Base-by-base conservation (phyloP, 2,888 invertebrate species). In the Hirtodrosophila duncani region DNA sequence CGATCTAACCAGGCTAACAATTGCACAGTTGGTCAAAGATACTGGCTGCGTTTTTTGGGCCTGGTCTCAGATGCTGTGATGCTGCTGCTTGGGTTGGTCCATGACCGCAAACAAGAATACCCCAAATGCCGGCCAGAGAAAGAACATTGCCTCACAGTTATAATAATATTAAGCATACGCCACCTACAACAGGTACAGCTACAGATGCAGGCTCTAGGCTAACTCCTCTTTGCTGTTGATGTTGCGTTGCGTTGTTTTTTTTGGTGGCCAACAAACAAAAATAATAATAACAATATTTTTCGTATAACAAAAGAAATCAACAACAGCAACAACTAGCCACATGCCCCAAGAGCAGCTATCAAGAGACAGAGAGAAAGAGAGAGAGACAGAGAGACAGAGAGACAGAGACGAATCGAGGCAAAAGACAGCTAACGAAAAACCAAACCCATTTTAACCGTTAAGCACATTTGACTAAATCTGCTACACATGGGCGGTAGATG, bases 371-470 rank as follows among this genome's bases (percentile, higher is more conserved):
- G 4, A 20, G 20, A 20, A 7, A 20, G 20, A 29, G 11, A n/a
- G 33, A 42, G n/a, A 31, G 60, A 20, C 50, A 33, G 39, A 23
- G 36, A 81, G 70, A 81, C 81, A 79, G 51, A 39, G 37, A 81
- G 71, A 69, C 34, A 46, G 33, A 31, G 16, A 45, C 20, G 33
- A 42, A 24, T 18, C 13, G 23, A 38, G 38, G 21, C 26, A 13
- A 18, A 41, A 13, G 21, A 27, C 3, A 30, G 33, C 49, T 41
- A 62, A 55, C 53, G 52, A 71, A 80, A 61, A 75, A 77, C 80
- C 80, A 80, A 80, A 80, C 75, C 75, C 75, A 77, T 77, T 77
- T 77, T 80, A 80, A 77, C 75, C 80, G 80, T 77, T 77, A 77
- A 77, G 66, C 80, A 80, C 78, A 77, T 77, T 77, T 77, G 75